phyloP scores from a whole-genome alignment of 2,888 invertebrate species.

The Sialis fuliginosa region DNA sequence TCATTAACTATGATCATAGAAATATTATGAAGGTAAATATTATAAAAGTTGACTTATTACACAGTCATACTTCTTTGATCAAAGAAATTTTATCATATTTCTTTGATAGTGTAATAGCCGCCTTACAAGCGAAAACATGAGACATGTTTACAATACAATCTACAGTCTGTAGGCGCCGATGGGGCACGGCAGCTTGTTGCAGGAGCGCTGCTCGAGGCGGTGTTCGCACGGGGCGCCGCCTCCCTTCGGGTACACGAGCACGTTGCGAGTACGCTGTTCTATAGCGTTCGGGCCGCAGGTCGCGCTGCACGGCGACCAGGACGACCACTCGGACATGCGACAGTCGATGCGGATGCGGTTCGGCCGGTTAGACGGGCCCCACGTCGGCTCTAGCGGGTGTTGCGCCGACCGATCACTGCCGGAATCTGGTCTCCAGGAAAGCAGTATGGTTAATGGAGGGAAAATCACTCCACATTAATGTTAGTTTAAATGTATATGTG shows the following conservation, averaged over 20 bases:
- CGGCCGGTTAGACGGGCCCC: conserved; percentile 10
- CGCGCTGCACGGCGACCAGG: conserved; percentile 48
- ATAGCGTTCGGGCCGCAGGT: conserved; percentile 40
- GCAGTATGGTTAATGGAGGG: no score
- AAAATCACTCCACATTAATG: no score
- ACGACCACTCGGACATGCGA: conserved; percentile 45
- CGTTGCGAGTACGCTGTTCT: conserved; percentile 31
- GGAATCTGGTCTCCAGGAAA: conserved; percentile 1
- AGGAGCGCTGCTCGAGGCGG: conserved; percentile 22
- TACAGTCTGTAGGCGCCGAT: no score
- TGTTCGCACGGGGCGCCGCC: conserved; percentile 23
- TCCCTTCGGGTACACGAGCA: conserved; percentile 20
- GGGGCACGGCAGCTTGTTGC: conserved; percentile 17
- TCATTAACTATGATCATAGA: no score
- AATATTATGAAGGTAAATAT: no score
- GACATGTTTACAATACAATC: no score
- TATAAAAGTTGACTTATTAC: no score
- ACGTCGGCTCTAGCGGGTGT: conserved; percentile 10
- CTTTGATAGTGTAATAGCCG: no score
- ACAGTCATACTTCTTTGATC: no score
- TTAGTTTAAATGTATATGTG: neutral
- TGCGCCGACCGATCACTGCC: conserved; percentile 5
- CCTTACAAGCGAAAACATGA: no score
- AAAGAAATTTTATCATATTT: no score
- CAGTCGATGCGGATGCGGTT: conserved; percentile 25